Percentiles rank a stretch among this genome's conserved stretches.
Evolutionary conservation across 2,113 vertebrate species (phyloP).

Genomic region (Pseudorasbora parva): DNA sequence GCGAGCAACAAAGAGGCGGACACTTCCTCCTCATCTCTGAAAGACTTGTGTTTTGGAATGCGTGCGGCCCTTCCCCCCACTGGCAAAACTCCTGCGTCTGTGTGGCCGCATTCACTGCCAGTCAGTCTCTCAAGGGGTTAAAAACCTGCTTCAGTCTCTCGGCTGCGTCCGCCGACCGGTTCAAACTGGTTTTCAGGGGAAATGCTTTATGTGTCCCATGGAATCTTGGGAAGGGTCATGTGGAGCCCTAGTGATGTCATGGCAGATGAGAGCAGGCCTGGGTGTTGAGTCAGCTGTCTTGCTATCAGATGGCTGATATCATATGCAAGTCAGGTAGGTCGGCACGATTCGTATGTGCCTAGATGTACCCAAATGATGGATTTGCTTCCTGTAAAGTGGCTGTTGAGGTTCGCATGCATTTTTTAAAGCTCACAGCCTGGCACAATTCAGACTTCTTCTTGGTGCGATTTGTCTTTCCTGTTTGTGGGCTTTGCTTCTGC

Average conservation of each 20-base stretch:
- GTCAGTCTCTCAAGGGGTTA: conserved; percentile 78
- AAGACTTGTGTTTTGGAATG: conserved; percentile 74
- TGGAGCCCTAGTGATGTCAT: conserved; percentile 84
- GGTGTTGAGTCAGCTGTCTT: conserved; percentile 77
- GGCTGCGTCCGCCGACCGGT: conserved; percentile 78
- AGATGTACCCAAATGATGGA: background rate
- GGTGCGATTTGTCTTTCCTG: background rate
- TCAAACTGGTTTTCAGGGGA: conserved; percentile 88
- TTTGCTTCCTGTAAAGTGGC: conserved; percentile 43
- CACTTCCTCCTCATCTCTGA: conserved; percentile 45
- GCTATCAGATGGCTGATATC: conserved; percentile 48
- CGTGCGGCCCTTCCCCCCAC: conserved; percentile 55
- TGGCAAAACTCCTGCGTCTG: conserved; percentile 19
- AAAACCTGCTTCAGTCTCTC: conserved; percentile 79
- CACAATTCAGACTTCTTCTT: background rate
- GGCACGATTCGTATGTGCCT: background rate
- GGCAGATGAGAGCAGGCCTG: conserved; percentile 77
- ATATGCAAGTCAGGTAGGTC: conserved; percentile 28
- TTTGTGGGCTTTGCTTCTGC: background rate
- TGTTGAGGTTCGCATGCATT: conserved; percentile 41
- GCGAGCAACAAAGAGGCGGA: conserved; percentile 29
- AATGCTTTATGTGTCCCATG: conserved; percentile 84
- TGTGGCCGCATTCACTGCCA: conserved; percentile 48
- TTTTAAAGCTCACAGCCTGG: background rate
- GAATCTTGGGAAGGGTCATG: conserved; percentile 90